Conservation (phyloP, 2,113 vertebrate genomes). For the Aythya baeri region DNA sequence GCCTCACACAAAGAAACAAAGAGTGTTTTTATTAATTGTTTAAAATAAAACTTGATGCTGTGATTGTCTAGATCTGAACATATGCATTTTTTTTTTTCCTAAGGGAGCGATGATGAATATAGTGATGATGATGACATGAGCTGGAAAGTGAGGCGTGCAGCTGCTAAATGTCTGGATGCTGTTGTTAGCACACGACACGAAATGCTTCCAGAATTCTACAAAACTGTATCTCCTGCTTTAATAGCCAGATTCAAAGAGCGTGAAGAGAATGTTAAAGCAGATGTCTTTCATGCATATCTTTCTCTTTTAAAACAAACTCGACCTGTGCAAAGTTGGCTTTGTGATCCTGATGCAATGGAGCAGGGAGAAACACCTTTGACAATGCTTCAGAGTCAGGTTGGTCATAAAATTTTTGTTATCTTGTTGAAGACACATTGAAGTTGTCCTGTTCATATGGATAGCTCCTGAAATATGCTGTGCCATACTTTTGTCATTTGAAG, state of each 20-base stretch:
- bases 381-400: conserved; percentile 98
- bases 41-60: not conserved
- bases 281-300: conserved; percentile 98
- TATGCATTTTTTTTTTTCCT: conserved; percentile 57
- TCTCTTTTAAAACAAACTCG: conserved; percentile 97
- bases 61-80: conserved; percentile 35
- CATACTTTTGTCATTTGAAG: not conserved
- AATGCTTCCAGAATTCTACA: conserved; percentile 98
- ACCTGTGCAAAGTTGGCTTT: conserved; percentile 96
- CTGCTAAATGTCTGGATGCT: conserved; percentile 95
- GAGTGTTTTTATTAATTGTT: not conserved
- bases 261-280: conserved; percentile 98
- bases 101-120: conserved; percentile 97
- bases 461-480: not conserved
- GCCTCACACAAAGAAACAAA: not conserved
- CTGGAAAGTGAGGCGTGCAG: conserved; percentile 97
- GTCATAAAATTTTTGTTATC: conserved; percentile 11
- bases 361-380: conserved; percentile 97
- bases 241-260: conserved; percentile 97
- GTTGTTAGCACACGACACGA: conserved; percentile 98
- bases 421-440: not conserved
- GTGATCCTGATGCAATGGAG: conserved; percentile 98
- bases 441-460: not conserved
- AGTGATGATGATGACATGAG: conserved; percentile 99
- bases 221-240: conserved; percentile 94